A percentile compares a stretch with the other conserved stretches of the same genome.
Evolutionary conservation across 2,797 vertebrate genomes (phyloP).

Genomic region (Coluber constrictor): DNA sequence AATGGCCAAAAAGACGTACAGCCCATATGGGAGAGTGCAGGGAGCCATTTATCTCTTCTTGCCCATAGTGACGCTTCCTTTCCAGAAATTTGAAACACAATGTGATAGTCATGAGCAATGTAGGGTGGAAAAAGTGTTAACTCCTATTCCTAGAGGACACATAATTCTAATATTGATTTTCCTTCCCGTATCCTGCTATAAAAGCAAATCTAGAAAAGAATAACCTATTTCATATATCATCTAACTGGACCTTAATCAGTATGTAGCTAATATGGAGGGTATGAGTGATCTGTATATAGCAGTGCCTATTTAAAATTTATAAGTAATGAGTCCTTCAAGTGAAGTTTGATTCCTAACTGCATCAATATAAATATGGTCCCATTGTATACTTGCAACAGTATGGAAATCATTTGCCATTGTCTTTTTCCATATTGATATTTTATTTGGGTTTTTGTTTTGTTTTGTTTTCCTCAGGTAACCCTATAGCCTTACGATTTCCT

Average conservation of each 20-base stretch:
- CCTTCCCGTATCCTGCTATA: background rate
- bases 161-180: background rate
- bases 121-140: background rate
- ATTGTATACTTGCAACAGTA: background rate
- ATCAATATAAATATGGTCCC: background rate
- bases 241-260: background rate
- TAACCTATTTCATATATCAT: background rate
- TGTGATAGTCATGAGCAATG: background rate
- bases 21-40: background rate
- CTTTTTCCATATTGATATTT: background rate
- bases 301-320: background rate
- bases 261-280: background rate
- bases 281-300: background rate
- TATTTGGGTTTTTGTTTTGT: background rate
- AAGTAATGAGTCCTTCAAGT: background rate
- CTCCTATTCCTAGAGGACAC: background rate
- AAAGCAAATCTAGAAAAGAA: background rate
- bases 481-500: background rate
- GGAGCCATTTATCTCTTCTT: background rate
- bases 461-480: background rate
- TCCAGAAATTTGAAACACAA: background rate
- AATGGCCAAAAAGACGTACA: background rate
- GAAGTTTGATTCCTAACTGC: background rate
- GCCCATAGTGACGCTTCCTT: background rate
- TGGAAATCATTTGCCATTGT: background rate